Percentiles rank a stretch among this genome's conserved stretches.
Conservation (phyloP, 2,888 invertebrate genomes). For the Cryptus armator region DNA sequence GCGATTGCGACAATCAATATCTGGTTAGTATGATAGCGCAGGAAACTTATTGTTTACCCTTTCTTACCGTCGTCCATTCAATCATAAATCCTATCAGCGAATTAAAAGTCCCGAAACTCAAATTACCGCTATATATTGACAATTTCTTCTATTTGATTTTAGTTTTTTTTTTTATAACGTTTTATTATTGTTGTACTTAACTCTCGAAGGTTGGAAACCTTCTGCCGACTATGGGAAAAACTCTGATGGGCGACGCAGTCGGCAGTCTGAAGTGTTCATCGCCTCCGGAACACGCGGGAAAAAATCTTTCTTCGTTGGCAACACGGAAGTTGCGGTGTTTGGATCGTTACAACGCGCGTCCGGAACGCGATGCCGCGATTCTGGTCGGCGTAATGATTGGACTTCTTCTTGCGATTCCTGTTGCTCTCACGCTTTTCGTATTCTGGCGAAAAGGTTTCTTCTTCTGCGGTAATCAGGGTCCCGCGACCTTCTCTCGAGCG, state of each 20-base stretch:
- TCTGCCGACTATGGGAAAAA: constrained; percentile 77
- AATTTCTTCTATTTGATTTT: constrained; percentile 23
- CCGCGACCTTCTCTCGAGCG: constrained; percentile 88
- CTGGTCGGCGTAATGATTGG: constrained; percentile 90
- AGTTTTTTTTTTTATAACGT: constrained; percentile 46
- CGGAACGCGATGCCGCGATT: constrained; percentile 90
- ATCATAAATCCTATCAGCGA: not conserved
- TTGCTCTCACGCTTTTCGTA: constrained; percentile 87
- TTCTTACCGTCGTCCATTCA: not conserved
- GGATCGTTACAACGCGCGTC: constrained; percentile 88
- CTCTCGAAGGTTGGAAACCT: constrained; percentile 73
- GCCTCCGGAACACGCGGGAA: constrained; percentile 89
- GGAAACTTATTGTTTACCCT: constrained; percentile 8
- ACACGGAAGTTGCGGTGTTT: constrained; percentile 89
- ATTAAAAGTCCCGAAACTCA: not conserved
- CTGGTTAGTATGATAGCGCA: constrained; percentile 86
- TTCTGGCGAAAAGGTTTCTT: constrained; percentile 90
- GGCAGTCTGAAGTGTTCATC: constrained; percentile 87
- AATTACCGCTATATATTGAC: not conserved
- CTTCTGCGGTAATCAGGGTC: constrained; percentile 87
- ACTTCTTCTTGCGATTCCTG: constrained; percentile 89
- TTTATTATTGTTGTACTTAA: constrained; percentile 63
- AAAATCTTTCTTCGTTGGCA: constrained; percentile 87
- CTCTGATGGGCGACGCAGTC: constrained; percentile 74
- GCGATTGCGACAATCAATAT: constrained; percentile 93